Evolutionary conservation across 37 sponge, comb jelly and placozoan genomes (phyloP).

Genomic region (Crambe crambe): DNA sequence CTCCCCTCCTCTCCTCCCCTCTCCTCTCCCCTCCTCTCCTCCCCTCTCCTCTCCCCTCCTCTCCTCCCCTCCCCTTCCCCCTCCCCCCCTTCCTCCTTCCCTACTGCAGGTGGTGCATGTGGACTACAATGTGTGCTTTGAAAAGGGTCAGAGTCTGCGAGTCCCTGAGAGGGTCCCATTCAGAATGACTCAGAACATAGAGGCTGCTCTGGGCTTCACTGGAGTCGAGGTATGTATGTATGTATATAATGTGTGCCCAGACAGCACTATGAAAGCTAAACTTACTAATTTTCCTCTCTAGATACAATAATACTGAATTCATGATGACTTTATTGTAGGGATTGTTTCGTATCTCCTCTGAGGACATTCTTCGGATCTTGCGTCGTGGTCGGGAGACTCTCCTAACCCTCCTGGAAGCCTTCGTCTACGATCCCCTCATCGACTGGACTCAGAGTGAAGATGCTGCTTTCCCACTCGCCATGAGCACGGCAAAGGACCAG

Average conservation of each 20-base stretch:
- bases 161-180: slow-evolving; percentile 99
- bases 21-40: not conserved
- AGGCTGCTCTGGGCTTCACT: slow-evolving; percentile 89
- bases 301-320: not conserved
- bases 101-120: slow-evolving; percentile 98
- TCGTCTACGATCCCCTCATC: slow-evolving; percentile 95
- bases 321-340: slow-evolving; percentile 44
- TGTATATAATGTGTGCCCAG: not conserved
- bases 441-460: slow-evolving; percentile 98
- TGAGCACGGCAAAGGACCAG: slow-evolving; percentile 53
- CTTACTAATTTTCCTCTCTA: not conserved
- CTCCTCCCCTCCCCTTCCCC: not conserved
- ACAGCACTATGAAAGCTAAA: no score
- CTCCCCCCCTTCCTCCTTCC: not conserved
- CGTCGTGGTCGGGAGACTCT: slow-evolving; percentile 89
- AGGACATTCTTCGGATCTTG: slow-evolving; percentile 82
- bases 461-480: slow-evolving; percentile 82
- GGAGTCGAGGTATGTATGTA: slow-evolving; percentile 80
- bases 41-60: not conserved
- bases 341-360: slow-evolving; percentile 93
- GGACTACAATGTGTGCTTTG: slow-evolving; percentile 99
- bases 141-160: slow-evolving; percentile 92
- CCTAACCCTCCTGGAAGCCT: slow-evolving; percentile 93
- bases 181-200: slow-evolving; percentile 96
- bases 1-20: not conserved